Percentiles rank a stretch among this genome's conserved stretches.
Evolutionary conservation across 2,888 invertebrate species (phyloP).

Genomic region (Galerucella calmariensis): DNA sequence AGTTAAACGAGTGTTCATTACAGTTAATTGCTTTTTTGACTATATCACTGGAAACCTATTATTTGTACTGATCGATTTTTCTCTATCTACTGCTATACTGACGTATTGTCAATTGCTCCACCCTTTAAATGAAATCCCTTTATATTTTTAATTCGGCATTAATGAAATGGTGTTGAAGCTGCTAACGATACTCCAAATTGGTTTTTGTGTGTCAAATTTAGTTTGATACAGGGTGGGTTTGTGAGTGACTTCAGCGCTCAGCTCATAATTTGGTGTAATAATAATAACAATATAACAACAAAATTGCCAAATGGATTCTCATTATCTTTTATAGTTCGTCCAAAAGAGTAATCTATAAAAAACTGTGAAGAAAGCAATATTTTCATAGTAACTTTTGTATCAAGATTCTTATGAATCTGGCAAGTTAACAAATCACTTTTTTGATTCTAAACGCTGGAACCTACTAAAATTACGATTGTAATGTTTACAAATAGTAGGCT

Average conservation of each 20-base stretch:
- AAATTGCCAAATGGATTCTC: too few species aligned
- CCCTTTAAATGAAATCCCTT: conserved; percentile 32
- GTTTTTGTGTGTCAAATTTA: conserved; percentile 4
- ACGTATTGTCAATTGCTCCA: conserved; percentile 31
- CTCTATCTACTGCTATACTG: conserved; percentile 15
- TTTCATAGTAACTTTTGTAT: too few species aligned
- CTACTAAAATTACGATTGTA: not conserved
- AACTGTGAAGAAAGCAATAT: too few species aligned
- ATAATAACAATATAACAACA: too few species aligned
- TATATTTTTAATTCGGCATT: conserved; percentile 35
- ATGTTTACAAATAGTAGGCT: conserved; percentile 43
- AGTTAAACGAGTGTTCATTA: conserved; percentile 44
- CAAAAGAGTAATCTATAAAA: too few species aligned
- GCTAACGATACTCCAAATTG: conserved; percentile 8
- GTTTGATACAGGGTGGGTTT: not conserved
- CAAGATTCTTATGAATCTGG: too few species aligned
- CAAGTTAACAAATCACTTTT: not conserved
- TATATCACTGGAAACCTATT: conserved; percentile 47
- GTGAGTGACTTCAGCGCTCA: too few species aligned
- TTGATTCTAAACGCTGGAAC: not conserved
- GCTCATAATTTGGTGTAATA: too few species aligned
- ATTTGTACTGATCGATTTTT: conserved; percentile 50
- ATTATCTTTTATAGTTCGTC: too few species aligned
- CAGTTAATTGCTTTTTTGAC: conserved; percentile 52
- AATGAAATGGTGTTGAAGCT: conserved; percentile 35